Evolutionary conservation across 2,888 invertebrate species (phyloP), one percentile per base, ranked within the genome.

Genomic region (Dryomyza anilis): DNA sequence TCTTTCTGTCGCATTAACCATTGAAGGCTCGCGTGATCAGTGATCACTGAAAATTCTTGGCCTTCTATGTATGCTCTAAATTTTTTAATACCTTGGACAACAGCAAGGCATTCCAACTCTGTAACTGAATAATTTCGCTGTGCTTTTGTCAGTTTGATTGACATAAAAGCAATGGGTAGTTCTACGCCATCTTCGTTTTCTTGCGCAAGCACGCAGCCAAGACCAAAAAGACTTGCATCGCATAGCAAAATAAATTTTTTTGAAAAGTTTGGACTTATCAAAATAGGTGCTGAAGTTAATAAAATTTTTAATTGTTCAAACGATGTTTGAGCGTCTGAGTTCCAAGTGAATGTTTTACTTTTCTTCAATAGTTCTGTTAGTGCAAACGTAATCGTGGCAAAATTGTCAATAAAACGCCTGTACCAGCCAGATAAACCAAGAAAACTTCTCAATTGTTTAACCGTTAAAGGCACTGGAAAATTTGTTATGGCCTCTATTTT

Each of bases 391-490:
- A 66, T 21, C 1, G 29, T 30, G 1, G 67, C 65, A n/a, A 65
- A 69, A 43, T 69, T 67, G 8, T 27, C 30, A 10, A 69, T 69
- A 56, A 69, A 69, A 3, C 65, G 25, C 1, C 64, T 60, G 29
- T 69, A 69, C 68, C 68, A 71, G 0, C 69, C 67, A 1, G 68
- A 61, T 57, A 66, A 61, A 48, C 70, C 69, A 33, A 69, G 52
- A 25, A 71, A 67, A 25, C 67, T 48, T 3, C 71, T 52, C 3
- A 70, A 25, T 30, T 67, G 65, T n/a, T 63, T 64, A 1, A 43
- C 27, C 7, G 58, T 39, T 14, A 16, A 56, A 2, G 69, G 69
- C 3, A 29, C 30, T 2, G 66, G 64, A 66, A 66, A 68, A 1
- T 68, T 55, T 1, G n/a, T 30, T 1, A 68, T 63, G 0, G 59